Base-by-base conservation (phyloP, 2,888 invertebrate genomes). In the Pogonocherus hispidulus region DNA sequence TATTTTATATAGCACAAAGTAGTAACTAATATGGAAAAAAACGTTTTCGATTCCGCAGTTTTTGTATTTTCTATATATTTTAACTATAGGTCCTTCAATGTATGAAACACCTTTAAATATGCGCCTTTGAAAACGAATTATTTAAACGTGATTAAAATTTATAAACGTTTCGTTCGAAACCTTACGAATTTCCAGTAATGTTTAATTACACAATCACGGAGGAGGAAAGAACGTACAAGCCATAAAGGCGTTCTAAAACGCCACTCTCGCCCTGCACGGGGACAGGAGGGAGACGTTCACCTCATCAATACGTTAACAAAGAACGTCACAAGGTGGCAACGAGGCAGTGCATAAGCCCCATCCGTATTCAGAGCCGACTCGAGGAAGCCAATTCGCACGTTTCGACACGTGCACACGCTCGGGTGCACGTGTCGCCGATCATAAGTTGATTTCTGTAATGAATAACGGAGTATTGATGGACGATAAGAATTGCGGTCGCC, bases 351-450 rank as follows among this genome's bases (percentile, higher is more conserved):
- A 51, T 23, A 22, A 23, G 49, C 49, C 49, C 49, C 35, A 16
- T 54, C 16, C 54, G 54, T 16, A 54, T 54, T 54, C 54, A 35
- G 18, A n/a, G 18, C 16, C 23, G 18, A 32, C 19, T 54, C 18
- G 19, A 54, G 35, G 49, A 54, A 32, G 27, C 32, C 54, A 9
- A 32, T 54, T 54, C 35, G 32, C 54, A 54, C 54, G 54, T 54
- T n/a, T 11, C 35, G 37, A 18, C 55, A 55, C 55, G 55, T 55
- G 55, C 55, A 37, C 19, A 55, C 41, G 55, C 37, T 41, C n/a
- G 4, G 35, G 9, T 55, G 55, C 55, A 55, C 55, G 55, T 55
- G 55, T 22, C 18, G 27, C 18, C 27, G 32, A 51, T 51, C 23
- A 51, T 51, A 51, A 23, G 22, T 51, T 51, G 49, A 22, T 23